These are phyloP conservation scores for Chitala chitala DNA, from an alignment of 2,113 vertebrate genomes.

Conservation along the genomic window DNA sequence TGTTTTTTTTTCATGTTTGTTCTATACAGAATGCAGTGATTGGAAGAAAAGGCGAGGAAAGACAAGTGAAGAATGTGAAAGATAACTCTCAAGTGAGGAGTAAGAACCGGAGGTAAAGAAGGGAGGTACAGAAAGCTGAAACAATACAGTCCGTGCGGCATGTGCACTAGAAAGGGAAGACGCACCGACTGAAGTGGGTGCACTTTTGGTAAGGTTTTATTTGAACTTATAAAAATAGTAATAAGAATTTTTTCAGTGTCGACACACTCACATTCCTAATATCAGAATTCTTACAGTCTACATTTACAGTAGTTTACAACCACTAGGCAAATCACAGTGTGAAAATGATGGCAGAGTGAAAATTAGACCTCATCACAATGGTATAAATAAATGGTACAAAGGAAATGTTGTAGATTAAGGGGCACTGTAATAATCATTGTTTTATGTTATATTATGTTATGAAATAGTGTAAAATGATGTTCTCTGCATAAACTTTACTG, in stretches of 20 bases:
- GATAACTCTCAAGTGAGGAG: not conserved
- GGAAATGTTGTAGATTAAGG: too few species aligned
- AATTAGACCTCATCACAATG: too few species aligned
- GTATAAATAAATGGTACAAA: too few species aligned
- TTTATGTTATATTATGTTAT: too few species aligned
- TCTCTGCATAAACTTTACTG: too few species aligned
- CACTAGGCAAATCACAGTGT: not conserved
- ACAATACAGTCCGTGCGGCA: not conserved
- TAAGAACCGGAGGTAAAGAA: not conserved
- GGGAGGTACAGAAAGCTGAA: not conserved
- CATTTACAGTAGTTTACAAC: not conserved
- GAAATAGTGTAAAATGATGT: too few species aligned
- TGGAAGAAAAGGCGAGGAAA: slow-evolving; percentile 11
- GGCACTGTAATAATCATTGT: too few species aligned
- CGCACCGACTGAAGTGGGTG: slow-evolving; percentile 25
- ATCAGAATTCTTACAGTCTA: slow-evolving; percentile 18
- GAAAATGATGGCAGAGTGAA: too few species aligned
- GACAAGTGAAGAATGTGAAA: not conserved
- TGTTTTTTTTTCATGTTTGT: not conserved
- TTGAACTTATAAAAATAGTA: slow-evolving; percentile 21
- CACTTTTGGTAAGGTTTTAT: slow-evolving; percentile 40
- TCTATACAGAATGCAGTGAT: not conserved
- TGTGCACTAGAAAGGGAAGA: slow-evolving; percentile 11
- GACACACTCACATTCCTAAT: slow-evolving; percentile 30
- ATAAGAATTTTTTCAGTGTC: slow-evolving; percentile 37